Percentiles rank a stretch among this genome's conserved stretches.
These are phyloP conservation scores for Gambusia yucatana DNA, from an alignment of 2,797 vertebrate species.

Conservation along the genomic window DNA sequence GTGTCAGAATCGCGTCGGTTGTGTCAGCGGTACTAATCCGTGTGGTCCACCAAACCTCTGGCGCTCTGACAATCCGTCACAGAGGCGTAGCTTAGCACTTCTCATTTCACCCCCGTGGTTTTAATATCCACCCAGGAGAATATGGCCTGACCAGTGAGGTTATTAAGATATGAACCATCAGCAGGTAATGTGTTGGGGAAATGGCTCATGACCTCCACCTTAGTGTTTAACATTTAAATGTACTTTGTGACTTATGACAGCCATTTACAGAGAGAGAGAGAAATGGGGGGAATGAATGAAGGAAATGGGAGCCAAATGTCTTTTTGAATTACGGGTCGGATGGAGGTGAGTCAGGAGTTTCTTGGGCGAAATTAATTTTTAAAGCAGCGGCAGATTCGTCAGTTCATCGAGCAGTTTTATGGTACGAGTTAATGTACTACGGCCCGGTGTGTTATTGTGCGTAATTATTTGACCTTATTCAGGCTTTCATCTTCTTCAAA, in stretches of 20 bases:
- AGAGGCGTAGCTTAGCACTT: slow-evolving; percentile 13
- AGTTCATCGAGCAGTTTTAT: slow-evolving; percentile 31
- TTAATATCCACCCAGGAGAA: slow-evolving; percentile 63
- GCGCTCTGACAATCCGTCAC: slow-evolving; percentile 39
- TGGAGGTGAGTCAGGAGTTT: slow-evolving; percentile 48
- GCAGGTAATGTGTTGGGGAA: slow-evolving; percentile 75
- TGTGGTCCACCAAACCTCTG: slow-evolving; percentile 43
- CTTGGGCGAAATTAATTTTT: slow-evolving; percentile 54
- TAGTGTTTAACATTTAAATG: slow-evolving; percentile 80
- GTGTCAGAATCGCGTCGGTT: slow-evolving; percentile 29
- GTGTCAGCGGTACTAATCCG: slow-evolving; percentile 33
- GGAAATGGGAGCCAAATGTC: slow-evolving; percentile 24
- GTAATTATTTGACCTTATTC: slow-evolving; percentile 1
- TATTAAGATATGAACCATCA: slow-evolving; percentile 82
- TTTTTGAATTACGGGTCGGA: slow-evolving; percentile 57
- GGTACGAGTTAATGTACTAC: slow-evolving; percentile 16
- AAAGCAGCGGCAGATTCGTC: slow-evolving; percentile 27
- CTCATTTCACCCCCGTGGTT: slow-evolving; percentile 45
- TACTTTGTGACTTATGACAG: slow-evolving; percentile 70
- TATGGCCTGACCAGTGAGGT: slow-evolving; percentile 67
- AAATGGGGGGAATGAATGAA: slow-evolving; percentile 1
- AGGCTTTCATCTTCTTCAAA: not conserved
- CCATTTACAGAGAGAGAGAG: slow-evolving; percentile 49
- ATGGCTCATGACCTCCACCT: slow-evolving; percentile 79
- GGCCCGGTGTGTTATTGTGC: slow-evolving; percentile 8